Conservation (phyloP, 2,113 vertebrate species). For the Rhinopomastus cyanomelas region DNA sequence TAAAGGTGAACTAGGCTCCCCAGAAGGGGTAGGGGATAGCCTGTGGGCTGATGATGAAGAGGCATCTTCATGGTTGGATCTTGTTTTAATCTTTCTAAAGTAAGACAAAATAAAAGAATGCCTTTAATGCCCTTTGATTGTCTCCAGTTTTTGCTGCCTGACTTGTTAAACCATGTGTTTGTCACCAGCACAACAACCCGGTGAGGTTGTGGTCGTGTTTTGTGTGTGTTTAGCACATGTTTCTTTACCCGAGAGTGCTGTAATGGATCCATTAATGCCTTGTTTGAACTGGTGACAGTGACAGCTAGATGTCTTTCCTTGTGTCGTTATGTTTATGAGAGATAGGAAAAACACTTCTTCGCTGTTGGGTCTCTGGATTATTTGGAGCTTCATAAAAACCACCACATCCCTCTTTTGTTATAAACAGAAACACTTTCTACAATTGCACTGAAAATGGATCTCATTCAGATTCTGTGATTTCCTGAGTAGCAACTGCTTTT, state of each 20-base stretch:
- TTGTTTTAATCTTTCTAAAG: background rate
- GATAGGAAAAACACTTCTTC: background rate
- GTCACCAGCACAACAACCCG: background rate
- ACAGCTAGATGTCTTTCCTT: background rate
- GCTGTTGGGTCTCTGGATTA: background rate
- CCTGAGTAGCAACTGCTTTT: background rate
- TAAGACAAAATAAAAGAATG: background rate
- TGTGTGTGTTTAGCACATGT: background rate
- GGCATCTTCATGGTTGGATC: background rate
- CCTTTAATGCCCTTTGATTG: background rate
- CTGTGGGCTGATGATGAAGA: background rate
- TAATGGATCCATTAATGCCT: background rate
- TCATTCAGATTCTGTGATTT: background rate
- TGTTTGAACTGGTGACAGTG: background rate
- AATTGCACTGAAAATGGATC: background rate
- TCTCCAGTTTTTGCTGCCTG: background rate
- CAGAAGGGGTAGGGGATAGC: background rate
- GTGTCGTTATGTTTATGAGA: background rate
- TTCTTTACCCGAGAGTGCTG: background rate
- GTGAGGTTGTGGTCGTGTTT: background rate
- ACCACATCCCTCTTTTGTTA: background rate
- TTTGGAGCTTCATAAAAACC: background rate
- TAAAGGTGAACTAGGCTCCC: background rate
- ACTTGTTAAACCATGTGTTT: background rate
- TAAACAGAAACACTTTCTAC: background rate